A percentile compares a stretch with the other conserved stretches of the same genome.
Evolutionary conservation across 2,113 vertebrate species (phyloP).

Genomic region (Mastomys coucha): DNA sequence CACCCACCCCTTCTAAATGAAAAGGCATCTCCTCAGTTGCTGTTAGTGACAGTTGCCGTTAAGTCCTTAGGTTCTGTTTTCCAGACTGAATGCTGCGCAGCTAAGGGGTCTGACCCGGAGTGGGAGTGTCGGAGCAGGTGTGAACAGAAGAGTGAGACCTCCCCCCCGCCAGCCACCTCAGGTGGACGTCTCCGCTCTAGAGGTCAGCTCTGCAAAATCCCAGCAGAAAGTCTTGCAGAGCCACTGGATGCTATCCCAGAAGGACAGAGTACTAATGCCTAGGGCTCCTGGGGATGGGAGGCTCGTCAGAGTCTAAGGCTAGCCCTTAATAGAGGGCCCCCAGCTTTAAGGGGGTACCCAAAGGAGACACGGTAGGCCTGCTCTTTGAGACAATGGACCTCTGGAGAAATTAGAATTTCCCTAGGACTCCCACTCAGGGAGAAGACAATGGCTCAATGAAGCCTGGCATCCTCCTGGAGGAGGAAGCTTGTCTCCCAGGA

Average conservation of each 20-base stretch:
- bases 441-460: background rate
- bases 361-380: background rate
- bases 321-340: background rate
- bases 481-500: background rate
- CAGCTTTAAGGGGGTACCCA: background rate
- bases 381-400: background rate
- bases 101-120: background rate
- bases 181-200: background rate
- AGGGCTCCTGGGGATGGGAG: background rate
- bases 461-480: background rate
- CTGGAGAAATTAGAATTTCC: background rate
- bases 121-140: background rate
- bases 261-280: too few relatives aligned
- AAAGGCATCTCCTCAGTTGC: background rate
- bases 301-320: background rate
- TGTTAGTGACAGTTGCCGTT: background rate
- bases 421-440: background rate
- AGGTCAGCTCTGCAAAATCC: background rate
- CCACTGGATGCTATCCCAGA: background rate
- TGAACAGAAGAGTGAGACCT: background rate
- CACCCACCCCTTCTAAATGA: background rate
- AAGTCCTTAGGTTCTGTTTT: background rate
- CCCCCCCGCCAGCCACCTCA: too few relatives aligned
- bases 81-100: background rate
- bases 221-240: background rate